Evolutionary conservation across 2,888 invertebrate species (phyloP).

Genomic region (Sarcophaga caerulescens): DNA sequence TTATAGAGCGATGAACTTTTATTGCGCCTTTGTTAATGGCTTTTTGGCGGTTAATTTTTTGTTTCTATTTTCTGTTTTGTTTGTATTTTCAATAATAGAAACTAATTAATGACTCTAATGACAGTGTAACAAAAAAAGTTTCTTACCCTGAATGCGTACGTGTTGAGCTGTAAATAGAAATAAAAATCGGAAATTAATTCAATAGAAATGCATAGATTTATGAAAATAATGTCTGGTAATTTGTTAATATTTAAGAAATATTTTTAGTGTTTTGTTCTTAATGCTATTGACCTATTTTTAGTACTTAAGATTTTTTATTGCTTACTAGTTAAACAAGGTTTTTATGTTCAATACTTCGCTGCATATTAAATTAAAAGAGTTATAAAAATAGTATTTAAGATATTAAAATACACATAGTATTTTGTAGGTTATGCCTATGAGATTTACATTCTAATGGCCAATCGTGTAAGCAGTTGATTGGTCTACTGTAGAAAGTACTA

Average conservation of each 20-base stretch:
- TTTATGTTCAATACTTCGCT: too few species aligned
- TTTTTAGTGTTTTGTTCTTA: neutral
- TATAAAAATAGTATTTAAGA: too few species aligned
- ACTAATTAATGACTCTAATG: conserved; percentile 55
- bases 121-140: conserved; percentile 32
- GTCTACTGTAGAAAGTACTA: too few species aligned
- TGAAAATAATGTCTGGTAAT: neutral
- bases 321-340: too few species aligned
- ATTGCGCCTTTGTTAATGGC: conserved; percentile 29
- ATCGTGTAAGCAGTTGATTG: too few species aligned
- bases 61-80: conserved; percentile 5
- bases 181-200: conserved; percentile 29
- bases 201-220: neutral
- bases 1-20: conserved; percentile 62
- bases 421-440: too few species aligned
- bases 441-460: too few species aligned
- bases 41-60: conserved; percentile 33
- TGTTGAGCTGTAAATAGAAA: neutral
- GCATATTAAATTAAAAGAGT: too few species aligned
- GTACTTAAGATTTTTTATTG: too few species aligned
- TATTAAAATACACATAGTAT: too few species aligned
- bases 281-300: too few species aligned
- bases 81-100: conserved; percentile 30
- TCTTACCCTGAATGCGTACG: conserved; percentile 37
- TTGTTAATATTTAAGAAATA: neutral